Base-by-base conservation (phyloP, 1,140 invertebrate genomes). In the Berghia stephanieae region DNA sequence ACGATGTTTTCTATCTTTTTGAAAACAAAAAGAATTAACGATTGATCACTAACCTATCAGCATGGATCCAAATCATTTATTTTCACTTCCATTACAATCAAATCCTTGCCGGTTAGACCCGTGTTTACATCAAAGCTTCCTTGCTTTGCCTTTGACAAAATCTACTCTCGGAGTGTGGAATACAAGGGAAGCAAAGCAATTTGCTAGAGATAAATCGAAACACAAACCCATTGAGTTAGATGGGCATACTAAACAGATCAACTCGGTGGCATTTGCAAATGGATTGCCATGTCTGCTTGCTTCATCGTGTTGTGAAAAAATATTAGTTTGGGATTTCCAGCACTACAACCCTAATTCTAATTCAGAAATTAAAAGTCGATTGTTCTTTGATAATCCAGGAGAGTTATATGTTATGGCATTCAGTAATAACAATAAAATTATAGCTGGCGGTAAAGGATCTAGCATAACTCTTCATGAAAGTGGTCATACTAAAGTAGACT, bases 241-340 rank as follows among this genome's bases (percentile, higher is more conserved):
- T 3, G 83, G 83, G 1, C 84, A 86, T 74, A 68, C 57, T 21
- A 42, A 68, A 40, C 21, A 70, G 21, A 75, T 83, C 6, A 73
- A 75, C 40, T 78, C 77, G 21, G 40, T 86, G 0, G n/a, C 60
- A 55, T 83, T 86, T 63, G 79, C 77, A 27, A 69, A 70, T 24
- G 46, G 49, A 31, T 31, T 66, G 27, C 76, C 83, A 27, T 63
- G n/a, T 52, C 60, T 80, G 21, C 73, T 86, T 4, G 80, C 81
- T 67, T 82, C 83, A 8, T 81, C 79, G 42, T 83, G 79, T 31
- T 79, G 76, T 3, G 83, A 86, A 44, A 81, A 84, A 42, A 73
- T 84, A 5, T 80, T 86, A 40, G 67, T 83, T 4, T 86, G 84
- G 84, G 79, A 82, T 74, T 75, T 85, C 16, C 52, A 78, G 13